Percentiles rank a stretch among this genome's conserved stretches.
These are phyloP conservation scores for Pygoscelis antarcticus DNA, from an alignment of 2,113 vertebrate genomes.

Conservation along the genomic window DNA sequence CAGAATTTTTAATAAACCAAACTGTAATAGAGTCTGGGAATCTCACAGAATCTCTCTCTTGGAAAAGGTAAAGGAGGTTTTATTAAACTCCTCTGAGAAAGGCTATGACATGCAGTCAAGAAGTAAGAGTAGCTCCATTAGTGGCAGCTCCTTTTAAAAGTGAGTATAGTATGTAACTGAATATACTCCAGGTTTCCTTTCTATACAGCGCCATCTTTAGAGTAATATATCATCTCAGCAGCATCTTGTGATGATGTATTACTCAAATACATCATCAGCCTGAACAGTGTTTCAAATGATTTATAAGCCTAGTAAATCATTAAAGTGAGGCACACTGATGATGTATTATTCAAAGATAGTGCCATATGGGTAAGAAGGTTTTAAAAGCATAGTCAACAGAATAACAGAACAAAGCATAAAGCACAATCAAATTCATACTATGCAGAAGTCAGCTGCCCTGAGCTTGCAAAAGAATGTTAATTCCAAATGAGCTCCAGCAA, in stretches of 20 bases:
- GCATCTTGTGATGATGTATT: conserved; percentile 64
- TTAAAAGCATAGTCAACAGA: background rate
- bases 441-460: background rate
- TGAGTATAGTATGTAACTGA: background rate
- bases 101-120: background rate
- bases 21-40: background rate
- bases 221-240: conserved; percentile 51
- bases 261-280: conserved; percentile 53
- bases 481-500: background rate
- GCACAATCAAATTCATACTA: background rate
- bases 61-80: background rate
- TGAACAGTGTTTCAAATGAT: conserved; percentile 56
- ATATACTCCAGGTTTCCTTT: conserved; percentile 2
- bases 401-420: background rate
- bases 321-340: conserved; percentile 1
- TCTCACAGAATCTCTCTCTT: background rate
- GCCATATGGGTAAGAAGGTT: background rate
- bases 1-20: background rate
- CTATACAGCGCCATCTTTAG: conserved; percentile 23
- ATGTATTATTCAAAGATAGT: conserved; percentile 58
- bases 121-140: background rate
- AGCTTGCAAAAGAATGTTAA: background rate
- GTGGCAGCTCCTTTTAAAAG: background rate
- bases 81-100: background rate
- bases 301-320: conserved; percentile 62